A percentile compares a stretch with the other conserved stretches of the same genome.
Conservation (phyloP, 2,113 vertebrate species). For the Chamaea fasciata region DNA sequence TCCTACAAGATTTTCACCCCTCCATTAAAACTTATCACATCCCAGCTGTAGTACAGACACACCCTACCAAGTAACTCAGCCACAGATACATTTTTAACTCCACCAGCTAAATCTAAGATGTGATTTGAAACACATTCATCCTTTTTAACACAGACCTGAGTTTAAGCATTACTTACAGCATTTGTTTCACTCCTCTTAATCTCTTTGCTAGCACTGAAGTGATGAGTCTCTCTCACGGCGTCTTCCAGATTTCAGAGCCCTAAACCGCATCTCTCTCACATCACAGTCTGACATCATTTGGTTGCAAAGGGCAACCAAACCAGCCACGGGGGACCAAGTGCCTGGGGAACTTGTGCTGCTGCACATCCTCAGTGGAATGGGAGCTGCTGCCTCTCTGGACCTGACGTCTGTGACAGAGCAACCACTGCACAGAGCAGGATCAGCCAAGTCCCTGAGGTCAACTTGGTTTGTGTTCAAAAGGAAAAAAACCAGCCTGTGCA, state of each 20-base stretch:
- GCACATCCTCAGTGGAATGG: background rate
- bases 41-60: background rate
- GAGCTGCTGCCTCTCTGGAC: background rate
- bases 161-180: background rate
- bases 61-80: background rate
- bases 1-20: background rate
- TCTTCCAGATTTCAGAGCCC: background rate
- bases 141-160: background rate
- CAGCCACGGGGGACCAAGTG: background rate
- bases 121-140: background rate
- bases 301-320: background rate
- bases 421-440: fast-evolving
- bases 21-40: background rate
- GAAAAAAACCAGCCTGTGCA: background rate
- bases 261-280: background rate
- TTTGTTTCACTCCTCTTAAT: background rate
- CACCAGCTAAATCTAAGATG: background rate
- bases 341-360: background rate
- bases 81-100: background rate
- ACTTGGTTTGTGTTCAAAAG: background rate
- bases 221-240: fast-evolving
- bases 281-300: background rate
- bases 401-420: background rate
- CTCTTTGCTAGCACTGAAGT: background rate
- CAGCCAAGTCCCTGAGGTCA: background rate